Evolutionary conservation across 2,888 invertebrate genomes (phyloP).

Genomic region (Chymomyza amoena): DNA sequence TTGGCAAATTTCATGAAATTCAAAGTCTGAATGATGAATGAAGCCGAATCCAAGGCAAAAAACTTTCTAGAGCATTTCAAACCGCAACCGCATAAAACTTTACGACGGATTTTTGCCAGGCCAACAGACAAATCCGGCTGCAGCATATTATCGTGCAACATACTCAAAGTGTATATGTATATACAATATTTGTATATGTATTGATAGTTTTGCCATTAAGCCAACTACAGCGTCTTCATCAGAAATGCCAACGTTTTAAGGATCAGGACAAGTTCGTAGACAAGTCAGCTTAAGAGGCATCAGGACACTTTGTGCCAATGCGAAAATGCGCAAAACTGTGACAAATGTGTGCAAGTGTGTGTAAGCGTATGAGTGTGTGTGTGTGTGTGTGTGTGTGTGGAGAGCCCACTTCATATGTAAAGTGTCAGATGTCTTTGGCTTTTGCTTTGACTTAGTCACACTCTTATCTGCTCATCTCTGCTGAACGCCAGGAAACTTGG

Average conservation of each 20-base stretch:
- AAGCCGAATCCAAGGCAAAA: conserved; percentile 17
- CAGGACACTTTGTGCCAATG: conserved; percentile 54
- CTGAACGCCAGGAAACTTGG: not conserved
- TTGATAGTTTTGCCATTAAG: conserved; percentile 59
- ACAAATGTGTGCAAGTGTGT: conserved; percentile 35
- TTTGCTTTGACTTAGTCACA: conserved; percentile 57
- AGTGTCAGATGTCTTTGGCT: conserved; percentile 60
- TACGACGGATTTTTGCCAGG: conserved; percentile 47
- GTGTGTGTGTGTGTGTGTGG: not conserved
- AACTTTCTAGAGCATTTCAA: conserved; percentile 22
- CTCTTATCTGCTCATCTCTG: conserved; percentile 56
- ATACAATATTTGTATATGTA: conserved; percentile 38
- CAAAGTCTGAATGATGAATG: conserved; percentile 61
- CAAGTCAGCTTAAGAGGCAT: conserved; percentile 40
- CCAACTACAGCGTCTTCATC: conserved; percentile 37
- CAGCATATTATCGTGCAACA: conserved; percentile 4
- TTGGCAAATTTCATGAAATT: conserved; percentile 24
- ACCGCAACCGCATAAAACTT: conserved; percentile 41
- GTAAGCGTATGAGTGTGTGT: not conserved
- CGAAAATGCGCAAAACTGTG: conserved; percentile 7
- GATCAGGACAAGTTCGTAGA: conserved; percentile 45
- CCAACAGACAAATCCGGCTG: conserved; percentile 24
- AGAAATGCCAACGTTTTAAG: conserved; percentile 43
- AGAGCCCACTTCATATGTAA: conserved; percentile 34
- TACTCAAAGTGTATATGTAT: not conserved